These are phyloP conservation scores for Lysiphlebus fabarum DNA, from an alignment of 1,140 invertebrate species.

Conservation along the genomic window DNA sequence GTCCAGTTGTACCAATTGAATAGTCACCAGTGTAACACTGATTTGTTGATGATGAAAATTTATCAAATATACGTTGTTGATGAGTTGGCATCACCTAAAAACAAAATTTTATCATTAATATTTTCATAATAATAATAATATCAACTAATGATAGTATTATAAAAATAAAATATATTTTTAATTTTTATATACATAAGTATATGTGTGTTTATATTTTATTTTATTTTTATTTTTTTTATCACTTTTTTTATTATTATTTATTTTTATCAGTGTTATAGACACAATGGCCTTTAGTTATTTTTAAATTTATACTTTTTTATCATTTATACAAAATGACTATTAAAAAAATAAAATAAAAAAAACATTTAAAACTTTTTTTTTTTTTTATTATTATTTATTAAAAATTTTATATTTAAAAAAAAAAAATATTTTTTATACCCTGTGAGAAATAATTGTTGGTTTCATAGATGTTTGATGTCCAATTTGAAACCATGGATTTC, in stretches of 20 bases:
- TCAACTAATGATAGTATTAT: background rate
- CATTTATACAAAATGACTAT: too few species aligned
- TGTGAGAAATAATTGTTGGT: constrained; percentile 43
- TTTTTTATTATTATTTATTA: background rate
- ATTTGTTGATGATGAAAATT: constrained; percentile 32
- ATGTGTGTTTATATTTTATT: too few species aligned
- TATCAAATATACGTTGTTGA: constrained; percentile 48
- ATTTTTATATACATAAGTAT: too few species aligned
- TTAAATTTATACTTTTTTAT: too few species aligned
- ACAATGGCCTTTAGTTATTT: too few species aligned
- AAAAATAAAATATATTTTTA: too few species aligned
- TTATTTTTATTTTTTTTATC: background rate
- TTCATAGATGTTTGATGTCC: constrained; percentile 39
- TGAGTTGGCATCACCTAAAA: constrained; percentile 48
- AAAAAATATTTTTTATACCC: constrained; percentile 36
- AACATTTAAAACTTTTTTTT: background rate
- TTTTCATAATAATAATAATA: too few species aligned
- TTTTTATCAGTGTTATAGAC: too few species aligned
- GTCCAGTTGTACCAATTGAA: constrained; percentile 21
- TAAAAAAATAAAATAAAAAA: background rate
- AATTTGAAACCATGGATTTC: constrained; percentile 48
- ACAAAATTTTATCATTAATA: constrained; percentile 29
- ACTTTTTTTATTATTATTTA: background rate
- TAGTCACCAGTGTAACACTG: constrained; percentile 38
- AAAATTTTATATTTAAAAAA: background rate